Base-by-base conservation (phyloP, 37 sponge, comb jelly and placozoan species). In the Ianthella basta region DNA sequence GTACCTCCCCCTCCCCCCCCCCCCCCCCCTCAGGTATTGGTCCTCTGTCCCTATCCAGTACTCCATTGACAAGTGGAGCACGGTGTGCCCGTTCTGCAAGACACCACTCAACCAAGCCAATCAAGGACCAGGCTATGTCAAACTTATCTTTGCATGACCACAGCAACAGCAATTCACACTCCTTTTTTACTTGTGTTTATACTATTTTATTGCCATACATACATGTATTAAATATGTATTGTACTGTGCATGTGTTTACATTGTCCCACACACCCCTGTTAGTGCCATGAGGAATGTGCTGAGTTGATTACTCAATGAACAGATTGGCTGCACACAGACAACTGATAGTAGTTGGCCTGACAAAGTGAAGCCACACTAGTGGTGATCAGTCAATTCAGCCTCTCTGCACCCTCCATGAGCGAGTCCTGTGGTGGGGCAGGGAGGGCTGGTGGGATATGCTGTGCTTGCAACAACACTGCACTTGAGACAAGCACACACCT, bases 11-110 rank as follows among this genome's bases (percentile, higher is more conserved):
- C 19, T 1, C 38, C 8, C 56, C 14, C 37, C 60, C 80, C 4
- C 69, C 41, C 69, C 33, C 29, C 32, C 16, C 30, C 38, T 6
- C 72, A 94, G 94, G 83, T 94, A 94, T 55, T 94, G 94, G 94
- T 35, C 59, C 37, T 80, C 82, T 23, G 88, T 90, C 30, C 27
- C 70, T 60, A 84, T 90, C 0, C 94, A 91, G 30, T 82, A 94
- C 70, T 39, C 86, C 44, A 85, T 89, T 53, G 88, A 54, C 57
- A 82, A 85, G 81, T 90, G 94, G 94, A 79, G 73, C 5, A 23
- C 83, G 27, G 39, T 88, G 19, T 94, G 94, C 83, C 94, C 94
- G 3, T 94, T 94, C 81, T 94, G 94, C 80, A 55, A 82, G 19
- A 32, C 60, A 13, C 75, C 87, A 0, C 84, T 94, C 20, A 35